These are phyloP conservation scores for Mus caroli DNA, from an alignment of 2,797 vertebrate genomes.

Conservation along the genomic window DNA sequence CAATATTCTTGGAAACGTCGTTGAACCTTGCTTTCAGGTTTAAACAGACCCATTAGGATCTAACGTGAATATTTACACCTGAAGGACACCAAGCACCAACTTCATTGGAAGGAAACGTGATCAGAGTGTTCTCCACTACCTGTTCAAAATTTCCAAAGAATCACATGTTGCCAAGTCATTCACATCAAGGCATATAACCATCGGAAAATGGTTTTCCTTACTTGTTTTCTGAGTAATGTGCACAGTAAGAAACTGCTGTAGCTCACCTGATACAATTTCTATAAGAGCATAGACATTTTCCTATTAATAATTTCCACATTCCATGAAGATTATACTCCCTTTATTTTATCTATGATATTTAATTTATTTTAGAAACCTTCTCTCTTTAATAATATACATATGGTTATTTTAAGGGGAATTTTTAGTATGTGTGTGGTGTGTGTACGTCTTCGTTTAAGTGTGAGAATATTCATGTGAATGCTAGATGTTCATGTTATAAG, in stretches of 20 bases:
- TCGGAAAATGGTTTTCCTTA: slow-evolving; percentile 66
- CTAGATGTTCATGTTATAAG: rapidly evolving
- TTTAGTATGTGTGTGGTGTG: neutral
- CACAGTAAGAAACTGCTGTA: slow-evolving; percentile 12
- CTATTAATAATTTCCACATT: neutral
- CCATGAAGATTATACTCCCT: neutral
- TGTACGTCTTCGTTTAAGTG: too few relatives aligned
- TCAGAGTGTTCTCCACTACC: neutral
- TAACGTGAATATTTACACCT: slow-evolving; percentile 17
- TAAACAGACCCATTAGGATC: neutral
- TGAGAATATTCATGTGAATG: neutral
- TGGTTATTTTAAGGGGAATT: neutral
- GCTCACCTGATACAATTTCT: slow-evolving; percentile 42
- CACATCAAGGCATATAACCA: slow-evolving; percentile 32
- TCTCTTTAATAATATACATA: neutral
- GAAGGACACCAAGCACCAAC: neutral
- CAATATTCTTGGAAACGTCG: neutral
- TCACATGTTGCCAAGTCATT: slow-evolving; percentile 4
- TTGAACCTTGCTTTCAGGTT: neutral
- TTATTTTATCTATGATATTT: neutral
- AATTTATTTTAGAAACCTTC: neutral
- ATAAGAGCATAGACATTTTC: neutral
- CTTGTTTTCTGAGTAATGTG: slow-evolving; percentile 24
- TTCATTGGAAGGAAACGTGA: slow-evolving; percentile 34
- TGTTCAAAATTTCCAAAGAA: slow-evolving; percentile 52